A percentile compares a stretch with the other conserved stretches of the same genome.
Evolutionary conservation across 1,140 invertebrate species (phyloP).

Genomic region (Harpegnathos saltator): DNA sequence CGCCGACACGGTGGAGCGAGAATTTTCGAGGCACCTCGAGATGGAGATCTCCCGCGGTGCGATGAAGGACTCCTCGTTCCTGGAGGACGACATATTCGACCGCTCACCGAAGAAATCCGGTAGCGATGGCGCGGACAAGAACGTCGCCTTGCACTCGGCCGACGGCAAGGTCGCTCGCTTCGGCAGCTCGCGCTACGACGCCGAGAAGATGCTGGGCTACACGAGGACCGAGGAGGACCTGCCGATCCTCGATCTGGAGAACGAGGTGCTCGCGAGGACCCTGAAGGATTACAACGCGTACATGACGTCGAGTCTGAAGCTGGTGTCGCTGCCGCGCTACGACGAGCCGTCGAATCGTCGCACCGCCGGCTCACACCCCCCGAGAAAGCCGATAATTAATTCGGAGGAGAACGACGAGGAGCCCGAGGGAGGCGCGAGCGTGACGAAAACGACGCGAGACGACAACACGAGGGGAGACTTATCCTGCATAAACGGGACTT

Average conservation of each 20-base stretch:
- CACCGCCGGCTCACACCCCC: conserved; percentile 17
- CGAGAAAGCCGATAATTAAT: conserved; percentile 70
- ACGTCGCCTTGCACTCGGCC: no score
- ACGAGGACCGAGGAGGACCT: conserved; percentile 78
- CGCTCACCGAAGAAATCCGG: conserved; percentile 38
- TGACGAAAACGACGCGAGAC: conserved; percentile 35
- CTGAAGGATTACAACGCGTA: conserved; percentile 81
- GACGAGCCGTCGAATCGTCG: conserved; percentile 27
- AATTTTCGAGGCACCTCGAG: conserved; percentile 77
- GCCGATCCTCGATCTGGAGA: conserved; percentile 80
- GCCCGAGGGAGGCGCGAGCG: background rate
- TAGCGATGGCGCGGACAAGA: background rate
- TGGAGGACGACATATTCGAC: conserved; percentile 69
- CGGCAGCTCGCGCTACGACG: conserved; percentile 69
- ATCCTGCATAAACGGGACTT: conserved; percentile 84
- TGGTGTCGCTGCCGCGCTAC: conserved; percentile 39
- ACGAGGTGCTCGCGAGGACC: conserved; percentile 79
- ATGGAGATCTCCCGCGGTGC: conserved; percentile 76
- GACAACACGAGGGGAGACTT: conserved; percentile 79
- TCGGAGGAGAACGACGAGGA: conserved; percentile 35
- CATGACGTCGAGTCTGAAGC: conserved; percentile 74
- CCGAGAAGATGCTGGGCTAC: conserved; percentile 81
- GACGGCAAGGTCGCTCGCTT: conserved; percentile 2
- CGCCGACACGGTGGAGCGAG: conserved; percentile 74
- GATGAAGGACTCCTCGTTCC: conserved; percentile 53